A percentile compares a stretch with the other conserved stretches of the same genome.
Conservation (phyloP, 2,113 vertebrate genomes). For the Epinephelus fuscoguttatus region DNA sequence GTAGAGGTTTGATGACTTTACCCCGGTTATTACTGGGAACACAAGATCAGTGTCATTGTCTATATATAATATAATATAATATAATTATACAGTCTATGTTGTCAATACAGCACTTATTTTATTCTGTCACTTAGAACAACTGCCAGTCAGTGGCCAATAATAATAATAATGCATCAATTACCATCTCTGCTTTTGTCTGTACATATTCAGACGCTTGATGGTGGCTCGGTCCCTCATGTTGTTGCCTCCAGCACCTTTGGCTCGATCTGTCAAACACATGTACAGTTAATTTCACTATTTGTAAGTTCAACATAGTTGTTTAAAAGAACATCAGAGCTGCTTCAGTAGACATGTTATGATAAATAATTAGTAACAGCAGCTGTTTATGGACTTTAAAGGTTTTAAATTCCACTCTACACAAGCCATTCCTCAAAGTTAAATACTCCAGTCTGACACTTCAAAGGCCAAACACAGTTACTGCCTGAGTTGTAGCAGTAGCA, state of each 20-base stretch:
- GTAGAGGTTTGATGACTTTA: slow-evolving; percentile 92
- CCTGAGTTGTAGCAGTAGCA: neutral
- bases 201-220: slow-evolving; percentile 97
- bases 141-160: neutral
- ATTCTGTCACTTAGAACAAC: neutral
- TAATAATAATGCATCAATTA: slow-evolving; percentile 68
- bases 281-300: neutral
- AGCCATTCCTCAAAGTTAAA: too few species aligned
- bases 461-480: neutral
- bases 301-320: neutral
- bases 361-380: neutral
- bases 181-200: slow-evolving; percentile 96
- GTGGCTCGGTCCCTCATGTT: slow-evolving; percentile 96
- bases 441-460: neutral
- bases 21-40: slow-evolving; percentile 88
- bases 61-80: neutral
- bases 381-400: too few species aligned
- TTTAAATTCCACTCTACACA: too few species aligned
- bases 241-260: slow-evolving; percentile 89
- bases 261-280: slow-evolving; percentile 86
- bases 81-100: neutral
- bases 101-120: neutral
- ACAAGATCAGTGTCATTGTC: neutral
- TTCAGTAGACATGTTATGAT: neutral
- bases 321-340: neutral